Base-by-base conservation (phyloP, 35 echinoderm and acorn worm genomes). In the Acanthaster planci region DNA sequence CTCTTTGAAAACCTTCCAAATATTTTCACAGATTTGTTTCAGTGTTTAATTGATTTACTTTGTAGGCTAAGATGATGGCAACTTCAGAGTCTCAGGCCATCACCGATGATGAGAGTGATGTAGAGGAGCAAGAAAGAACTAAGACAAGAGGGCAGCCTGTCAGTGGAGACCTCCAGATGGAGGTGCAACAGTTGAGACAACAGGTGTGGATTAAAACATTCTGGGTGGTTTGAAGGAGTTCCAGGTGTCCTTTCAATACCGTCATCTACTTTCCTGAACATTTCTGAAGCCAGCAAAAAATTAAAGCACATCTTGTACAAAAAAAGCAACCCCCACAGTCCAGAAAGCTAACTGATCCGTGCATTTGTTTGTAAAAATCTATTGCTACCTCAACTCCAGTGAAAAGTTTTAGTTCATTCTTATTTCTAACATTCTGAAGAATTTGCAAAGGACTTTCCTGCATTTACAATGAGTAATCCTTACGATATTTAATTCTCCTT, bases 91-190 rank as follows among this genome's bases (percentile, higher is more conserved):
- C 81, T 35, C 52, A 53, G 18, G 26, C 51, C 38, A 19, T 83
- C 26, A 79, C 77, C 10, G 54, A 79, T 21, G 85, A 79, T 39
- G 57, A 55, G 54, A 84, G 59, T 31, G 55, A 72, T 50, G 18
- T 38, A 8, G 78, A 89, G 31, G 50, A 68, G 5, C 8, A 39
- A 34, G 19, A 55, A 7, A 59, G 29, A 16, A 81, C 39, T 3
- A 68, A 72, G 78, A 89, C 42, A 47, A 47, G 12, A 47, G 42
- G 51, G 32, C 77, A 38, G 22, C 36, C 37, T 8, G 34, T 44
- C 8, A 27, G 0, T 26, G 64, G 34, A 34, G 64, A 34, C 14
- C 26, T 35, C 23, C 64, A 72, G 64, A 72, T 2, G 64, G 64
- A 72, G 64, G 64, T 72, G 23, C 64, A 72, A 29, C 64, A 34